Conservation (phyloP, 2,888 invertebrate genomes). For the Brassicogethes aeneus region DNA sequence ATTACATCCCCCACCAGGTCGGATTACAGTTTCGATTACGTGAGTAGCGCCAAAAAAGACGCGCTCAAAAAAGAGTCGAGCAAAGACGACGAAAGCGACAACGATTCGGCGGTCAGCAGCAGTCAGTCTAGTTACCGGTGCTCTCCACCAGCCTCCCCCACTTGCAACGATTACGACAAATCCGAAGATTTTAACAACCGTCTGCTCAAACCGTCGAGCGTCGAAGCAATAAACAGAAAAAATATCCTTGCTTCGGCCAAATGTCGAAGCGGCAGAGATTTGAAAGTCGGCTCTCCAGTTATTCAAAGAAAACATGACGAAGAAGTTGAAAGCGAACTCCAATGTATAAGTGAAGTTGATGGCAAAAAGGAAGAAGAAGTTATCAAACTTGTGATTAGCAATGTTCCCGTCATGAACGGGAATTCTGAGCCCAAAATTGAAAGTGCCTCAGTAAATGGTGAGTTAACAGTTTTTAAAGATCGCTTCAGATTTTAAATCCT, state of each 20-base stretch:
- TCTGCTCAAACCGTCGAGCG: constrained; percentile 68
- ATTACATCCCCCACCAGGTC: constrained; percentile 50
- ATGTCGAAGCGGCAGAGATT: constrained; percentile 72
- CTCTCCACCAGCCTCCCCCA: constrained; percentile 65
- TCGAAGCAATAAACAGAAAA: constrained; percentile 76
- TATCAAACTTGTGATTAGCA: neutral
- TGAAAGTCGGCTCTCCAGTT: constrained; percentile 61
- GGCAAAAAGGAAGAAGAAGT: neutral
- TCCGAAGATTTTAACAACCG: constrained; percentile 33
- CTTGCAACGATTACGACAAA: constrained; percentile 18
- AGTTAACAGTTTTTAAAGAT: too few relatives aligned
- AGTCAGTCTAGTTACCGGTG: constrained; percentile 71
- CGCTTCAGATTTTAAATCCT: too few relatives aligned
- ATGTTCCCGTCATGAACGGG: neutral
- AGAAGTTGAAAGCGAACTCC: constrained; percentile 29
- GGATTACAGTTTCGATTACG: constrained; percentile 49
- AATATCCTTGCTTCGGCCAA: constrained; percentile 81
- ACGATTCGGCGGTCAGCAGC: constrained; percentile 81
- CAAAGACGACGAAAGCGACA: constrained; percentile 62
- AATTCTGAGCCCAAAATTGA: neutral
- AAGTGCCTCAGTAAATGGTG: constrained; percentile 1
- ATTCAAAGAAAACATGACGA: constrained; percentile 65
- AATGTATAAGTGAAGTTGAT: constrained; percentile 1
- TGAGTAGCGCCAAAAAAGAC: constrained; percentile 23
- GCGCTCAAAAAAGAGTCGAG: constrained; percentile 6